Percentiles rank a stretch among this genome's conserved stretches.
phyloP scores from a whole-genome alignment of 2,888 invertebrate species.

The Leptopterna dolabrata region DNA sequence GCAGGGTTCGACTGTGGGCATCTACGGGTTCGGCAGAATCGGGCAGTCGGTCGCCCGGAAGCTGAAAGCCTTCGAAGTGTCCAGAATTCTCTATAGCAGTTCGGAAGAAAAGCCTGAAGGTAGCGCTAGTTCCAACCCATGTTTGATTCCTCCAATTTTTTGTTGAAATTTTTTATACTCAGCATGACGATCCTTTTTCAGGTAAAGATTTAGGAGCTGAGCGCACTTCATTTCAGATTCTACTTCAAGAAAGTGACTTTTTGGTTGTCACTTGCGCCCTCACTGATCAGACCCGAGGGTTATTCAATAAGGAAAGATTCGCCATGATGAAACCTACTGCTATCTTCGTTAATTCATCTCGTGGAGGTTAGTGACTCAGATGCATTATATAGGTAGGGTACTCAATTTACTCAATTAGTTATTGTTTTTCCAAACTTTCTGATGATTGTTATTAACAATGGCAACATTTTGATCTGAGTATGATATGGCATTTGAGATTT shows the following conservation, averaged over 20 bases:
- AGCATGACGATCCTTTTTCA: constrained; percentile 21
- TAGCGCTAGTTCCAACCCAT: too few species aligned
- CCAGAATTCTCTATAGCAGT: constrained; percentile 71
- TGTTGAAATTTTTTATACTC: too few species aligned
- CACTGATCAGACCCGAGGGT: constrained; percentile 79
- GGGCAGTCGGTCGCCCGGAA: constrained; percentile 83
- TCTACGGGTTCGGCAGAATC: constrained; percentile 86
- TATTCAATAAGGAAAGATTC: constrained; percentile 85
- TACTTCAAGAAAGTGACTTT: constrained; percentile 85
- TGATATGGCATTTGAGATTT: too few species aligned
- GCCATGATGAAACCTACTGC: constrained; percentile 86
- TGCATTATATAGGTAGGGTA: too few species aligned
- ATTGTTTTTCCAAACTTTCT: too few species aligned
- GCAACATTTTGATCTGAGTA: too few species aligned
- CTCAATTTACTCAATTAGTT: too few species aligned
- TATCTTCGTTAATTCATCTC: constrained; percentile 88
- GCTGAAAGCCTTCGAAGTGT: constrained; percentile 80
- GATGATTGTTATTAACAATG: too few species aligned
- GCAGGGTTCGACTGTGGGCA: constrained; percentile 82
- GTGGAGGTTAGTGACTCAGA: constrained; percentile 73
- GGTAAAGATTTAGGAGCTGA: constrained; percentile 75
- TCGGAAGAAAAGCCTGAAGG: constrained; percentile 55
- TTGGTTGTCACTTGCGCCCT: constrained; percentile 84
- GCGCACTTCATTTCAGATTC: constrained; percentile 77
- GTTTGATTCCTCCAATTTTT: too few species aligned